Evolutionary conservation across 2,113 vertebrate genomes (phyloP).

Genomic region (Sinocyclocheilus grahami): DNA sequence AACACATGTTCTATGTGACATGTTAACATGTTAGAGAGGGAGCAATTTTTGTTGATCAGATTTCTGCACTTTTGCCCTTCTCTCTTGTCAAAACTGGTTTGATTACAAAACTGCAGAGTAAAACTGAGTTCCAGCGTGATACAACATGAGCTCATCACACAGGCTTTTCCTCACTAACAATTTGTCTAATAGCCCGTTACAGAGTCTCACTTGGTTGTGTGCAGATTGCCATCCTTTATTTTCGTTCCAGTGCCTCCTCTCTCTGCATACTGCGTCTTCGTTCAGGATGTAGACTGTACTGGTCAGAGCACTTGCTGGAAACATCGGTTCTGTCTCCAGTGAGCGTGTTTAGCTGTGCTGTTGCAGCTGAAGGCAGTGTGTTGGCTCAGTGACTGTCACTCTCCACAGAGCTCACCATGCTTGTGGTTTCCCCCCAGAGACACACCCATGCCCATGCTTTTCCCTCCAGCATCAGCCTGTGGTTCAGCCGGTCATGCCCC

Average conservation of each 20-base stretch:
- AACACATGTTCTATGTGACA: too few relatives aligned
- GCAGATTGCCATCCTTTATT: constrained; percentile 1
- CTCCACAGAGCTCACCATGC: constrained; percentile 36
- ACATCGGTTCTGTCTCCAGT: constrained; percentile 19
- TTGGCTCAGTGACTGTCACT: constrained; percentile 35
- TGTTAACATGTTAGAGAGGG: too few relatives aligned
- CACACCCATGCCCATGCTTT: constrained; percentile 31
- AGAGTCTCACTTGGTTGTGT: constrained; percentile 8
- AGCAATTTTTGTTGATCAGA: neutral
- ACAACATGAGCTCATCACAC: neutral
- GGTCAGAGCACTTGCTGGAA: constrained; percentile 19
- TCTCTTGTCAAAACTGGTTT: neutral
- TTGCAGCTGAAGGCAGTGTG: neutral
- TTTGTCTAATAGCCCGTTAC: constrained; percentile 3
- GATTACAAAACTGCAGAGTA: neutral
- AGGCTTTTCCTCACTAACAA: constrained; percentile 11
- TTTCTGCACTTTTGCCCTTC: neutral
- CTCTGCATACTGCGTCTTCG: neutral
- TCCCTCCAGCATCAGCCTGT: constrained; percentile 34
- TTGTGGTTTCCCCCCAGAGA: constrained; percentile 39
- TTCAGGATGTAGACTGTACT: neutral
- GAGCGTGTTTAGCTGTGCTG: constrained; percentile 8
- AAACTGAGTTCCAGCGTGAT: neutral
- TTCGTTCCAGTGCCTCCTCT: neutral
- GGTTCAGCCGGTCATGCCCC: constrained; percentile 34